Base-by-base conservation (phyloP, 2,888 invertebrate species). In the Dugesia japonica region DNA sequence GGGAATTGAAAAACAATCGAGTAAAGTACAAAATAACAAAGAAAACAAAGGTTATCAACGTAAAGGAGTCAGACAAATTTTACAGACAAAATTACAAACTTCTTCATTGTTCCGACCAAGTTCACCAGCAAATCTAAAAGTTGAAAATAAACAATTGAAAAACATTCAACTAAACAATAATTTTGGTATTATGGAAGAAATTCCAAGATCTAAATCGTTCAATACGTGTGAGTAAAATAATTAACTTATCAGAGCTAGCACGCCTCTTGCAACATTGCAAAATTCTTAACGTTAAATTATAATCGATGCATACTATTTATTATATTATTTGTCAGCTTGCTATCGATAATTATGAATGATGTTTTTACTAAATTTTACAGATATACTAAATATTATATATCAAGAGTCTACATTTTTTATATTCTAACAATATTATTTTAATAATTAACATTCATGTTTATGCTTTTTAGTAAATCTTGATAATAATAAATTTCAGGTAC, bases 41-140 rank as follows among this genome's bases (percentile, higher is more conserved):
- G 56, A 56, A 56, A 56, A 56, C 17, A 56, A n/a, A 56, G 56
- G 56, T n/a, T 56, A 56, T 56, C 56, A 56, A 56, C 56, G 23
- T 56, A 56, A 56, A 56, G 56, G 56, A 13, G 56, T 56, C 56
- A 4, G 56, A 56, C 56, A 56, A 23, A 56, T 56, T 56, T 13
- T 56, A 56, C 56, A 56, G 56, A n/a, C 56, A 23, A 56, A 56
- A 56, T 23, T 56, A 20, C 56, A 56, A 56, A 20, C 56, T 1
- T 4, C 56, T 56, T 56, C 56, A 56, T 56, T 56, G 23, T 56
- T 56, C 17, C 56, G 56, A 4, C 56, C 56, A 7, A 56, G 56
- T 56, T 56, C 56, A 56, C 56, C 56, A 56, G 4, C 56, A 56
- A n/a, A n/a, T 56, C 17, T 56, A 13, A 56, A 56, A 56, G 56